These are phyloP conservation scores for Dissostichus mawsoni DNA, from an alignment of 2,113 vertebrate species.

Conservation along the genomic window DNA sequence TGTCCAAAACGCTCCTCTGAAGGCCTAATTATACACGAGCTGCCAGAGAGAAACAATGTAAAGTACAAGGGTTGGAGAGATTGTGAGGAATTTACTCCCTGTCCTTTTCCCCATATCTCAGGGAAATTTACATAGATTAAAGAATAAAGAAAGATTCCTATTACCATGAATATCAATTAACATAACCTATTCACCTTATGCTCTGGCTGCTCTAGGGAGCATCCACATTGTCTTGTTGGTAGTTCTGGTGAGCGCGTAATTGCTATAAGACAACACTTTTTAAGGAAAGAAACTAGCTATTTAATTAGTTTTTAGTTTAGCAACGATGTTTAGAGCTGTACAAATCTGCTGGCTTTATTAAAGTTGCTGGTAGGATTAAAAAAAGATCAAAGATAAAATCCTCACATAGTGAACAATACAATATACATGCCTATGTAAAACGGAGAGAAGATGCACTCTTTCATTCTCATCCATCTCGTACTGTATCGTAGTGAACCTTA, in stretches of 20 bases:
- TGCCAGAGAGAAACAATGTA: slow-evolving; percentile 55
- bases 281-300: no score
- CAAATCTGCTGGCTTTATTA: no score
- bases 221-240: no score
- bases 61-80: slow-evolving; percentile 47
- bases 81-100: slow-evolving; percentile 31
- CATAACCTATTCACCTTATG: slow-evolving; percentile 16
- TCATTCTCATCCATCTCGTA: background rate
- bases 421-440: no score
- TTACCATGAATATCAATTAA: slow-evolving; percentile 46
- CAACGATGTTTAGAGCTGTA: no score
- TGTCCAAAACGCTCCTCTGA: slow-evolving; percentile 57
- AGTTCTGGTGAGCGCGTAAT: no score
- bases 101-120: slow-evolving; percentile 25
- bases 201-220: no score
- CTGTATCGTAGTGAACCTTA: background rate
- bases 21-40: slow-evolving; percentile 68
- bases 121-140: slow-evolving; percentile 41
- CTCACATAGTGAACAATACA: no score
- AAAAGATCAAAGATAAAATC: no score
- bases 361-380: no score
- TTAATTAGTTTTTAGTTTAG: no score
- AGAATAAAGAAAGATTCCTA: slow-evolving; percentile 8
- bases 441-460: background rate
- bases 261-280: no score